phyloP scores from a whole-genome alignment of 2,888 invertebrate genomes.

The Limnephilus auricula region DNA sequence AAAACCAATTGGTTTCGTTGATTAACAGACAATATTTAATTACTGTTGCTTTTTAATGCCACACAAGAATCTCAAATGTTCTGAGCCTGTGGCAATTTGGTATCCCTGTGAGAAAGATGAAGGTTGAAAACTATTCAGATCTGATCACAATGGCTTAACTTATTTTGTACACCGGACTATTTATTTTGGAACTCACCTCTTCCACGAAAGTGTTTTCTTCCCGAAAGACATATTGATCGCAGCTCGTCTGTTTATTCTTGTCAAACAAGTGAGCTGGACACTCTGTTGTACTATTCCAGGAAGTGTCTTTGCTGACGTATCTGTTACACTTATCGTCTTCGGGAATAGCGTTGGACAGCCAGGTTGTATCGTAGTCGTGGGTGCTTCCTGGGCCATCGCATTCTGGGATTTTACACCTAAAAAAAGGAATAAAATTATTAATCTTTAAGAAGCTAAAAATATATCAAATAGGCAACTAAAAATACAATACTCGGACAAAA shows the following conservation, averaged over 20 bases:
- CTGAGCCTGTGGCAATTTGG: not conserved
- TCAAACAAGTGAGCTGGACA: constrained; percentile 58
- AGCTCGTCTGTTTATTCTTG: constrained; percentile 28
- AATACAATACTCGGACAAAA: no score
- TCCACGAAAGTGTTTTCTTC: constrained; percentile 55
- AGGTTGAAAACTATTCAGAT: no score
- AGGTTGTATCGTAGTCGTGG: constrained; percentile 67
- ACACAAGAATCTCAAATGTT: not conserved
- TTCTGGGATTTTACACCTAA: constrained; percentile 74
- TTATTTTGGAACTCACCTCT: constrained; percentile 51
- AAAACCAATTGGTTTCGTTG: no score
- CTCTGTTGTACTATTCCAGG: not conserved
- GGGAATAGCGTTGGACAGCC: constrained; percentile 69
- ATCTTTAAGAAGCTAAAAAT: no score
- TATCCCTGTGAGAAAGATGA: no score
- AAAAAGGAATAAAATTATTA: constrained; percentile 50
- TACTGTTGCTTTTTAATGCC: not conserved
- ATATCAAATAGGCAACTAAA: no score
- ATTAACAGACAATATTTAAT: no score
- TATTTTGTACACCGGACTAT: not conserved
- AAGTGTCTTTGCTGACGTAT: not conserved
- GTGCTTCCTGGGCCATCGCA: constrained; percentile 70
- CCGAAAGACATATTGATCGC: constrained; percentile 53
- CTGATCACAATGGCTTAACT: no score
- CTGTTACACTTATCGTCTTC: constrained; percentile 61